Conservation (phyloP, 2,113 vertebrate genomes). For the Pteropus alecto region DNA sequence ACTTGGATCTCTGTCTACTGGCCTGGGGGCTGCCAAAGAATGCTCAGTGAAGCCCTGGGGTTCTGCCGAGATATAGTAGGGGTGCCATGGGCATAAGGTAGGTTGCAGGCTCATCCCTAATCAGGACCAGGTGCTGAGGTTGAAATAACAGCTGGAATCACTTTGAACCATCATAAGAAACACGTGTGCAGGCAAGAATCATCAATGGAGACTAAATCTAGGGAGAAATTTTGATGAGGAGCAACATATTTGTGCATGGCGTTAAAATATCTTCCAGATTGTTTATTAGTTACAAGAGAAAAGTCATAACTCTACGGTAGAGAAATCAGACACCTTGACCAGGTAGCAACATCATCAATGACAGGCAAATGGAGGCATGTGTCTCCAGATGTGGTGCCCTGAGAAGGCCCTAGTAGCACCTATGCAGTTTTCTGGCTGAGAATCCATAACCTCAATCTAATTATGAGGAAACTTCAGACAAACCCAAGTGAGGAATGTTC, state of each 20-base stretch:
- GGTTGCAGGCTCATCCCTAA: neutral
- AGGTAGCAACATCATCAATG: neutral
- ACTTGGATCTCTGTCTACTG: neutral
- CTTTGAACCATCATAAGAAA: conserved; percentile 27
- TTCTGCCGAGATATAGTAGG: neutral
- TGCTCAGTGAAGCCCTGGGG: neutral
- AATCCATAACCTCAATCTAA: neutral
- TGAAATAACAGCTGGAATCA: neutral
- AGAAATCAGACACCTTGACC: neutral
- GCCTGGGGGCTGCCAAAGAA: neutral
- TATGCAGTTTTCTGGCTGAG: neutral
- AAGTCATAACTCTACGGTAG: neutral
- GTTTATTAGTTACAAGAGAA: conserved; percentile 22
- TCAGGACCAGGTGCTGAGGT: neutral
- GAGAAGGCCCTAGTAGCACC: neutral
- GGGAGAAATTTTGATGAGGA: neutral
- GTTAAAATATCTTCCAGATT: neutral
- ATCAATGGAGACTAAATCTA: neutral
- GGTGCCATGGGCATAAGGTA: neutral
- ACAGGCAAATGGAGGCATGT: neutral
- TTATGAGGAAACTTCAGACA: neutral
- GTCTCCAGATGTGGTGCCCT: neutral
- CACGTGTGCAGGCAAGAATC: neutral
- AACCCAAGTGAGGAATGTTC: neutral
- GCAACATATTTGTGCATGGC: neutral